Evolutionary conservation across 2,888 invertebrate genomes (phyloP), one percentile per base, ranked within the genome.

Genomic region (Lordiphosa andalusiaca): DNA sequence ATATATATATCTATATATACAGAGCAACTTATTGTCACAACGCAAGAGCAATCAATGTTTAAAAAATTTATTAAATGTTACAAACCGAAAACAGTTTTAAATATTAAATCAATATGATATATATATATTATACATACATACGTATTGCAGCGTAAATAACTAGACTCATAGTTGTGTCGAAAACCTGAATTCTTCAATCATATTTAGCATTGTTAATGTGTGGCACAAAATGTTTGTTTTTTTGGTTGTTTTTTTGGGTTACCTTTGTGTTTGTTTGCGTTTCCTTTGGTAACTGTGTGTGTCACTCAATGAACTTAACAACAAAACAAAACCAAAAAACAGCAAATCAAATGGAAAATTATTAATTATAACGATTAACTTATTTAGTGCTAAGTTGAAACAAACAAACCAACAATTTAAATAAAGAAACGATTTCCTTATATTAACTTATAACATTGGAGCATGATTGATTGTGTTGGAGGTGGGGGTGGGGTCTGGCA

Each of bases 31-130:
- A 66, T 68, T 77, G 74, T 72, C 74, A 77, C 69, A 81, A 81
- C 75, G 82, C 78, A 81, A 77, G 69, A 77, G 75, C 82, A 81
- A 78, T 82, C 77, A 81, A 81, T 77, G 68, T 77, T 80, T 77
- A 76, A 81, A n/a, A 81, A 57, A 63, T 72, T 73, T 77, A 77
- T 66, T 75, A 77, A 67, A 73, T 70, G 80, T 73, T 77, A 70
- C 62, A 63, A 63, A 44, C 4, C 39, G 30, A 61, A 57, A 65
- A 53, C 30, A 38, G 58, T 71, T 69, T 71, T 67, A 71, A 68
- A 61, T 53, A 69, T 36, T 51, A 61, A 37, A 46, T 52, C 10
- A 12, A 30, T 37, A 42, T 23, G 30, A 35, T 52, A 33, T 50
- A 60, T 38, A 58, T 42, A 50, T 38, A 71, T 33, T 33, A 38